Evolutionary conservation across 1,140 invertebrate genomes (phyloP).

Genomic region (Temnothorax curvispinosus): DNA sequence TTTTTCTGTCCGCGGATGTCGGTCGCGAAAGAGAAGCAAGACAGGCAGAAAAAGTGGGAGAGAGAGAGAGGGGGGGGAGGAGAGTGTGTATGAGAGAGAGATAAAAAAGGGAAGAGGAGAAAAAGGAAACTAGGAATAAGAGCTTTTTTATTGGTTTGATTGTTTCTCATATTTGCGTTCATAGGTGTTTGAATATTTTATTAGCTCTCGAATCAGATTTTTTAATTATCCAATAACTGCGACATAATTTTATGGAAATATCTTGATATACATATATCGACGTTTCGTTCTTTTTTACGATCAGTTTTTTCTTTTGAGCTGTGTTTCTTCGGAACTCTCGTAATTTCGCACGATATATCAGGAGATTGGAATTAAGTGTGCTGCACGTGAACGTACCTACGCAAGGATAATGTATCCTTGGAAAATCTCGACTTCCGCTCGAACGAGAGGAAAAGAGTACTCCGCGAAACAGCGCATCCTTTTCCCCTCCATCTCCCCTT

Average conservation of each 20-base stretch:
- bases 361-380: conserved; percentile 47
- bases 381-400: conserved; percentile 10
- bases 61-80: not conserved
- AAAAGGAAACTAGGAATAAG: not conserved
- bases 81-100: not conserved
- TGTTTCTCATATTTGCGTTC: conserved; percentile 59
- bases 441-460: conserved; percentile 69
- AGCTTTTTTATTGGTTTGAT: conserved; percentile 53
- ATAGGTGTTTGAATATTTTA: conserved; percentile 63
- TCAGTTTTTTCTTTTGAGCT: not conserved
- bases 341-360: conserved; percentile 4
- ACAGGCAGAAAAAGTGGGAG: not conserved
- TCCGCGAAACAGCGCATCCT: conserved; percentile 77
- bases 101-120: not conserved
- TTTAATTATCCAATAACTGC: conserved; percentile 37
- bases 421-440: conserved; percentile 71
- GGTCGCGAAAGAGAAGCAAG: conserved; percentile 12
- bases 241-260: conserved; percentile 26
- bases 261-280: conserved; percentile 7
- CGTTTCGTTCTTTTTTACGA: not conserved
- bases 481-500: conserved; percentile 40
- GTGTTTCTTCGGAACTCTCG: conserved; percentile 2
- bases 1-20: conserved; percentile 39
- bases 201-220: not conserved
- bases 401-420: conserved; percentile 57